Evolutionary conservation across 1,140 invertebrate genomes (phyloP).

Genomic region (Micrasema minimum): DNA sequence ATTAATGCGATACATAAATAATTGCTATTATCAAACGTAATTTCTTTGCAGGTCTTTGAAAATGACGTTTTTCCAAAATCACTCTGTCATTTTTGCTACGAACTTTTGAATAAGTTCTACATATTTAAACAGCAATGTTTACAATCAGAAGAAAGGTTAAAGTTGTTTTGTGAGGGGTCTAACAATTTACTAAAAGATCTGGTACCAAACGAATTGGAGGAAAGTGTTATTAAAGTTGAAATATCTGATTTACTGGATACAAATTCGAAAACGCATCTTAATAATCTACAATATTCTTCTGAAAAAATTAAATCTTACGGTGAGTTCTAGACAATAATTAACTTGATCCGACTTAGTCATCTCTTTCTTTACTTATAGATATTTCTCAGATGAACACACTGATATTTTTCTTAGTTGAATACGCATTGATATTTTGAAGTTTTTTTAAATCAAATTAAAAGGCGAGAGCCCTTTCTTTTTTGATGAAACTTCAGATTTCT

Average conservation of each 20-base stretch:
- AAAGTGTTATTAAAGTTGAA: conserved; percentile 42
- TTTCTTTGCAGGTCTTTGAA: conserved; percentile 33
- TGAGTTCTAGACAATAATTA: too few relatives aligned
- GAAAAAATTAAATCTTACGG: too few relatives aligned
- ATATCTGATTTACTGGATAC: conserved; percentile 26
- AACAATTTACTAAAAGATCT: conserved; percentile 9
- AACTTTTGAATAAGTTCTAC: conserved; percentile 57
- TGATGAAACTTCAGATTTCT: too few relatives aligned
- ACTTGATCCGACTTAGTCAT: too few relatives aligned
- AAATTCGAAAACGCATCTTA: conserved; percentile 47
- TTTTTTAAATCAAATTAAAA: too few relatives aligned
- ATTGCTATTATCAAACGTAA: conserved; percentile 6
- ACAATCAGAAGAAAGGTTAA: conserved; percentile 58
- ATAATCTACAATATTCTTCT: neutral
- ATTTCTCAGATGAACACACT: too few relatives aligned
- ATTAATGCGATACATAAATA: neutral
- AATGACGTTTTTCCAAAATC: conserved; percentile 56
- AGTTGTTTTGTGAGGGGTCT: neutral
- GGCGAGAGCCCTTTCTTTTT: too few relatives aligned
- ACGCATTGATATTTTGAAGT: too few relatives aligned
- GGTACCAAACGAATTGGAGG: neutral
- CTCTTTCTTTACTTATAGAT: too few relatives aligned
- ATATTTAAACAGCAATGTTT: conserved; percentile 62
- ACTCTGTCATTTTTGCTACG: conserved; percentile 59
- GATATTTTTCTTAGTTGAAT: too few relatives aligned